These are phyloP conservation scores for Drosophila fulvimacula DNA, from an alignment of 2,888 invertebrate genomes.

Conservation along the genomic window DNA sequence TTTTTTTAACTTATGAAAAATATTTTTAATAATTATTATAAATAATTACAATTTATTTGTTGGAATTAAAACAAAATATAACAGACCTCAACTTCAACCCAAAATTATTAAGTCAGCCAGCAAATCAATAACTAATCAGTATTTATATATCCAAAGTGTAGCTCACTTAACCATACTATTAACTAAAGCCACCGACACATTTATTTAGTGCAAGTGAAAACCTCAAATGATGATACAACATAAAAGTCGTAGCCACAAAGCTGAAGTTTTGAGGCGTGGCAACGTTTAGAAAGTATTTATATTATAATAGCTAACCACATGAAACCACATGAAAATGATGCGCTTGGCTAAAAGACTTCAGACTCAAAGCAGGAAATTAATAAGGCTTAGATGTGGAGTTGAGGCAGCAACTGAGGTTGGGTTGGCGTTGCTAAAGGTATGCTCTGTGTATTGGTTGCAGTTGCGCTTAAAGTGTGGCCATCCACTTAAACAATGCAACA, in stretches of 20 bases:
- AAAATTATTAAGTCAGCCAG: not conserved
- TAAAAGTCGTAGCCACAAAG: not conserved
- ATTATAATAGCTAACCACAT: constrained; percentile 8
- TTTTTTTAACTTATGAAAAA: no score
- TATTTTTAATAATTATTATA: not conserved
- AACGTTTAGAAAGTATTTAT: not conserved
- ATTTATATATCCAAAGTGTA: not conserved
- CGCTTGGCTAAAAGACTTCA: constrained; percentile 12
- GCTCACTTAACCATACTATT: not conserved
- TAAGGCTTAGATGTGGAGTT: not conserved
- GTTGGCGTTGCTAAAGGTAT: not conserved
- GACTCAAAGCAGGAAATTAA: constrained; percentile 10
- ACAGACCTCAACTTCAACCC: no score
- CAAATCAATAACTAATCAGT: not conserved
- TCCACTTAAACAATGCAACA: constrained; percentile 39
- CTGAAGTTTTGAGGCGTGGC: not conserved
- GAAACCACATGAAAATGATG: constrained; percentile 14
- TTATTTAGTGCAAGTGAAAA: not conserved
- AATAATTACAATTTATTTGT: not conserved
- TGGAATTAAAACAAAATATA: no score
- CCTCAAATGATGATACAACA: not conserved
- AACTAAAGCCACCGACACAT: not conserved
- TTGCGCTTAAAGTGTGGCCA: constrained; percentile 43
- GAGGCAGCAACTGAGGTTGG: not conserved
- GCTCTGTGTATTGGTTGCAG: constrained; percentile 4